These are phyloP conservation scores for Thecocarcelia acutangulata DNA, from an alignment of 2,888 invertebrate genomes.

Conservation along the genomic window DNA sequence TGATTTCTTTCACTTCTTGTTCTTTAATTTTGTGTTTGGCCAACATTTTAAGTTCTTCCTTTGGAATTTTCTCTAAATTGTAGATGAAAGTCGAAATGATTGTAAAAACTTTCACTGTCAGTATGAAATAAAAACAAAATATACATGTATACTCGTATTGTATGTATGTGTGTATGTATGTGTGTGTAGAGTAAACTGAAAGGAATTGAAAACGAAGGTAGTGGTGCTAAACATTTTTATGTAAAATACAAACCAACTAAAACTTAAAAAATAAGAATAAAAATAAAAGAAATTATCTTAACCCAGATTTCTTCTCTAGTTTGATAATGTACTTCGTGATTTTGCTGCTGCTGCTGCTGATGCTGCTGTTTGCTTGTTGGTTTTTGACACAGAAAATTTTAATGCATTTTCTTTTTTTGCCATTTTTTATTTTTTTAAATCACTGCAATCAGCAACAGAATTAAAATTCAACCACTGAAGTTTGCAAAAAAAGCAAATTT, in stretches of 20 bases:
- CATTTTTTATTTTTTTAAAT: not conserved
- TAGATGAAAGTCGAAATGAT: conserved; percentile 52
- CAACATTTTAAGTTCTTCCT: conserved; percentile 39
- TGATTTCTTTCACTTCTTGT: not conserved
- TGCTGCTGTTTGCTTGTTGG: conserved; percentile 24
- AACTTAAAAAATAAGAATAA: conserved; percentile 26
- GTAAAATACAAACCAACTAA: conserved; percentile 50
- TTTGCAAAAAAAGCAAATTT: conserved; percentile 11
- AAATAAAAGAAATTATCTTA: conserved; percentile 45
- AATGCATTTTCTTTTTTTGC: conserved; percentile 38
- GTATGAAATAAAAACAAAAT: conserved; percentile 32
- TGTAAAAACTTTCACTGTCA: conserved; percentile 63
- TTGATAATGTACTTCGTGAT: conserved; percentile 27
- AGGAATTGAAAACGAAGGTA: conserved; percentile 50
- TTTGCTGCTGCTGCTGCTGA: conserved; percentile 11
- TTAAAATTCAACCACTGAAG: conserved; percentile 22
- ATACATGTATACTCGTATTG: not conserved
- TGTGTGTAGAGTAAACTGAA: conserved; percentile 24
- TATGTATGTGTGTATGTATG: no score
- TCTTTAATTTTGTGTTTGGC: conserved; percentile 18
- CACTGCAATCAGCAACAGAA: conserved; percentile 12
- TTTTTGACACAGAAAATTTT: conserved; percentile 63
- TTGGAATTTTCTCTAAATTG: conserved; percentile 17
- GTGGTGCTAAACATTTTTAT: conserved; percentile 31
- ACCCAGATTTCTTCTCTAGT: conserved; percentile 45